A percentile compares a stretch with the other conserved stretches of the same genome.
Evolutionary conservation across 2,888 invertebrate genomes (phyloP).

Genomic region (Drosophila pegasa): DNA sequence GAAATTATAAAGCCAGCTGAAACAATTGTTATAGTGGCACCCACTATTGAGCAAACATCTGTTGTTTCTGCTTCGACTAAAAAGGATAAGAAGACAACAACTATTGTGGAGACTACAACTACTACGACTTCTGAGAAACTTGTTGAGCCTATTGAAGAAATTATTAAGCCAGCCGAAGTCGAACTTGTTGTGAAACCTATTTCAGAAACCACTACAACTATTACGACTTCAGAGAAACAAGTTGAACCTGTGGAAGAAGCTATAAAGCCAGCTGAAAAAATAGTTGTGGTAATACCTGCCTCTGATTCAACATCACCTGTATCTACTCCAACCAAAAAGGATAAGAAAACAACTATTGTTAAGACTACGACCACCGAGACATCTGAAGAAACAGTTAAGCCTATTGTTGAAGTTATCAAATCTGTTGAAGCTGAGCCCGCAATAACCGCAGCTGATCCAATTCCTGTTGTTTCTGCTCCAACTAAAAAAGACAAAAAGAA

Average conservation of each 20-base stretch:
- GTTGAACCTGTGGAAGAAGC: constrained; percentile 1
- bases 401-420: constrained; percentile 9
- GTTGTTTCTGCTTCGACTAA: constrained; percentile 1
- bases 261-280: constrained; percentile 1
- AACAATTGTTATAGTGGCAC: not conserved
- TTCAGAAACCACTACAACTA: constrained; percentile 1
- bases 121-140: not conserved
- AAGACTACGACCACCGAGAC: constrained; percentile 14
- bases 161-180: not conserved
- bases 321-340: constrained; percentile 14
- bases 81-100: constrained; percentile 18
- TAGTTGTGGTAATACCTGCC: not conserved
- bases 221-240: no score
- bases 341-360: constrained; percentile 19
- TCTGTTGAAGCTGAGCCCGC: not conserved
- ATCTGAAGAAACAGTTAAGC: constrained; percentile 7
- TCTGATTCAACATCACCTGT: not conserved
- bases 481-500: constrained; percentile 25
- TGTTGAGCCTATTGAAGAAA: not conserved
- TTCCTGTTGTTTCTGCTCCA: not conserved
- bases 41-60: constrained; percentile 4
- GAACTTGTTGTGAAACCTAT: not conserved
- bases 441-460: constrained; percentile 4
- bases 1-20: constrained; percentile 16
- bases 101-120: constrained; percentile 23